phyloP scores from a whole-genome alignment of 2,888 invertebrate species.

The Tryphoninae sp. region DNA sequence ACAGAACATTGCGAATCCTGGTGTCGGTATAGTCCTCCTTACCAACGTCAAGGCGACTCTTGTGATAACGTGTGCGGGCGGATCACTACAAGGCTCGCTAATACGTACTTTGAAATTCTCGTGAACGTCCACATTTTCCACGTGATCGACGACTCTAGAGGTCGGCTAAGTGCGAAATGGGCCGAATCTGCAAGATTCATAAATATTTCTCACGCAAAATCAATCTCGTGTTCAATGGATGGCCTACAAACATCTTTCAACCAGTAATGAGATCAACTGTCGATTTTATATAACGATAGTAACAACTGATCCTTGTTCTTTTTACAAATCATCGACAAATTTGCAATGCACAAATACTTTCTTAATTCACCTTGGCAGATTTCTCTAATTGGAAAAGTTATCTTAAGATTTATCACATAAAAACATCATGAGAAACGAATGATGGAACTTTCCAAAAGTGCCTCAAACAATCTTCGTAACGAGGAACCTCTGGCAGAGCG shows the following conservation, averaged over 20 bases:
- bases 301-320: not conserved
- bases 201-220: constrained; percentile 8
- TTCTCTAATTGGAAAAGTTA: not conserved
- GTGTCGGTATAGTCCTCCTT: constrained; percentile 34
- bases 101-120: constrained; percentile 23
- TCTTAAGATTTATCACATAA: not conserved
- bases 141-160: not conserved
- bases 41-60: constrained; percentile 38
- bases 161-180: constrained; percentile 21
- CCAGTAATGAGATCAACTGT: not conserved
- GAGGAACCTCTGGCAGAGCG: not conserved
- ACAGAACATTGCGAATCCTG: constrained; percentile 60
- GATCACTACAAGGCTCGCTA: constrained; percentile 19
- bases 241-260: not conserved
- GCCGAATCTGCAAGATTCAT: not conserved
- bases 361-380: not conserved
- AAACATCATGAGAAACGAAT: not conserved
- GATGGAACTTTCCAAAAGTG: not conserved
- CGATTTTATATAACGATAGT: not conserved
- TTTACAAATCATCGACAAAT: not conserved
- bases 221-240: not conserved
- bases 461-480: constrained; percentile 1
- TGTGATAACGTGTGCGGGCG: constrained; percentile 24
- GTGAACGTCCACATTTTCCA: constrained; percentile 5
- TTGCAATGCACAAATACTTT: not conserved